Evolutionary conservation across 2,888 invertebrate genomes (phyloP), one percentile per base, ranked within the genome.

Genomic region (Drosophila mimetica): DNA sequence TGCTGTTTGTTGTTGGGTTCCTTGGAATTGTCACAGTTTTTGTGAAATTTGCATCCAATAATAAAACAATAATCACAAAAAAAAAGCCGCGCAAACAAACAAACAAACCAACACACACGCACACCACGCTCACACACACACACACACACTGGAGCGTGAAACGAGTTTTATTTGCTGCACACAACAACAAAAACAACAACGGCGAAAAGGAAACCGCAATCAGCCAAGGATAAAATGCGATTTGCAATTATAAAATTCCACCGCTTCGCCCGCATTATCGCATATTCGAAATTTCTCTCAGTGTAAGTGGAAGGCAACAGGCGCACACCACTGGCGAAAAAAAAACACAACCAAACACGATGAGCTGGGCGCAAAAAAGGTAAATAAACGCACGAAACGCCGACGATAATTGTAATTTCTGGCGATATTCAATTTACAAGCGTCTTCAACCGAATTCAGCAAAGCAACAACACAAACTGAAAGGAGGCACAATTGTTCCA

Each of bases 121-220:
- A 13, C 42, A 44, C 55, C 34, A 2, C 13, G 9, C 46, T 32
- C n/a, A 8, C 16, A 3, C 8, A 16, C 16, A n/a, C 20, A 32
- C 25, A 55, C 34, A 7, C 42, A 59, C 42, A 36, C 55, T 5
- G 11, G 18, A 16, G 44, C 50, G 44, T 25, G 34, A 61, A 64
- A 64, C 64, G 34, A 52, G 64, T 64, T 60, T 50, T 60, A 64
- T 60, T 64, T 20, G 64, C 61, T 64, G 61, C 64, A 64, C 61
- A 51, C 42, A 57, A 39, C 39, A 42, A 63, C 48, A 55, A 50
- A 16, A 46, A 46, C 46, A 46, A 46, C 30, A 16, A n/a, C 16
- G 28, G 30, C 30, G 30, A 30, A 61, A 64, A 64, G 51, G 51
- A 64, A 61, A 64, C 61, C 64, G 61, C 64, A 64, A 64, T 36